Percentiles rank a stretch among this genome's conserved stretches.
phyloP scores from a whole-genome alignment of 2,113 vertebrate species.

The Felis chaus region DNA sequence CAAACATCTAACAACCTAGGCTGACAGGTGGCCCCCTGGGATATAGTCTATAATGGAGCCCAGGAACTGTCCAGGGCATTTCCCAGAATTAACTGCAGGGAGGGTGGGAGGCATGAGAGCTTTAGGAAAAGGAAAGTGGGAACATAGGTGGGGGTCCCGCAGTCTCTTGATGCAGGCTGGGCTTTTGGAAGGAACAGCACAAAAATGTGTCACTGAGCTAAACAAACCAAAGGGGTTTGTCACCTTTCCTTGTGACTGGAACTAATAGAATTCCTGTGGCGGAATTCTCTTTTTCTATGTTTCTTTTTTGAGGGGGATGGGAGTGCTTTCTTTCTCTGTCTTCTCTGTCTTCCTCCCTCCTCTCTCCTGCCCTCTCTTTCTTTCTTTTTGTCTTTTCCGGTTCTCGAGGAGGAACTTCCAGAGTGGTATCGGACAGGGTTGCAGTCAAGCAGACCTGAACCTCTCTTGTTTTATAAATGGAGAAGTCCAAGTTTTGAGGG shows the following conservation, averaged over 20 bases:
- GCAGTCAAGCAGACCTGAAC: too few species aligned
- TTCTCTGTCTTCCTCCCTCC: not conserved
- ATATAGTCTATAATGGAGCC: not conserved
- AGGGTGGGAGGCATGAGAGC: not conserved
- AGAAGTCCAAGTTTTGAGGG: not conserved
- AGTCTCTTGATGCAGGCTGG: not conserved
- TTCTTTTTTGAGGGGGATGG: too few species aligned
- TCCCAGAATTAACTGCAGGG: not conserved
- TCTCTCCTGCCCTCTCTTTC: not conserved
- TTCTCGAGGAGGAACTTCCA: not conserved
- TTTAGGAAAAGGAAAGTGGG: not conserved
- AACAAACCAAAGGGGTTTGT: not conserved
- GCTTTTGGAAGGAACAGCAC: not conserved
- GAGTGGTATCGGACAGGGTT: not conserved
- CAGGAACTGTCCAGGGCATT: not conserved
- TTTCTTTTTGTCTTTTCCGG: not conserved
- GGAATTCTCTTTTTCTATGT: not conserved
- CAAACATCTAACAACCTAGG: not conserved
- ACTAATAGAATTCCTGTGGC: not conserved
- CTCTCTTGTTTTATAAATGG: not conserved
- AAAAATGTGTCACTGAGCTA: not conserved
- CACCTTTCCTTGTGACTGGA: not conserved
- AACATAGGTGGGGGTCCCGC: not conserved
- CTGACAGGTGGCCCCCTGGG: slow-evolving; percentile 33
- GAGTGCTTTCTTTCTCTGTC: too few species aligned